Conservation (phyloP, 2,797 vertebrate genomes). For the Notamacropus eugenii region DNA sequence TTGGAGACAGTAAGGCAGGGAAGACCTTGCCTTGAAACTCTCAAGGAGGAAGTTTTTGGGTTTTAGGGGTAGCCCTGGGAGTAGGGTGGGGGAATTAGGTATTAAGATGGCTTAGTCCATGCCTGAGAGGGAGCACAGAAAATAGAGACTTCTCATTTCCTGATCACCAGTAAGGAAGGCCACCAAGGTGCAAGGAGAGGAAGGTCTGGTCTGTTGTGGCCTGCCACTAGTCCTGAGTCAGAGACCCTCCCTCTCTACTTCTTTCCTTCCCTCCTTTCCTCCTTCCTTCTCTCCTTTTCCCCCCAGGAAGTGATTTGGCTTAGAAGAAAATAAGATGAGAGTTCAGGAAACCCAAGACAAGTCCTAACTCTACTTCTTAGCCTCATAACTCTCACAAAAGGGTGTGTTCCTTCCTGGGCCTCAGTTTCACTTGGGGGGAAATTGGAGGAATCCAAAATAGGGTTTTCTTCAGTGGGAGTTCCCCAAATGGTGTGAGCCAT, state of each 20-base stretch:
- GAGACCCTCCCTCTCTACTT: background rate
- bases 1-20: background rate
- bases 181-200: background rate
- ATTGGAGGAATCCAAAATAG: background rate
- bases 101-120: background rate
- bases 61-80: background rate
- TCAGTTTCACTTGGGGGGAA: background rate
- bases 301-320: background rate
- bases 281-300: background rate
- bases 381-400: background rate
- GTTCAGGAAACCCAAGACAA: background rate
- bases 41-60: background rate
- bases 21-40: background rate
- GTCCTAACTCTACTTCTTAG: background rate
- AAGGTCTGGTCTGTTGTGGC: background rate
- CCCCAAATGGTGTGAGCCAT: background rate
- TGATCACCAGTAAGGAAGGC: conserved; percentile 22
- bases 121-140: conserved; percentile 4
- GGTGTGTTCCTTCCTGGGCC: background rate
- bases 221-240: background rate
- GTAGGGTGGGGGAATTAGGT: background rate
- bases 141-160: conserved; percentile 43
- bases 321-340: background rate
- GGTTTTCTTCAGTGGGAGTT: background rate
- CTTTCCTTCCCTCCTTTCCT: background rate